Percentiles rank a stretch among this genome's conserved stretches.
Conservation (phyloP, 2,888 invertebrate genomes). For the Hypsopygia costalis region DNA sequence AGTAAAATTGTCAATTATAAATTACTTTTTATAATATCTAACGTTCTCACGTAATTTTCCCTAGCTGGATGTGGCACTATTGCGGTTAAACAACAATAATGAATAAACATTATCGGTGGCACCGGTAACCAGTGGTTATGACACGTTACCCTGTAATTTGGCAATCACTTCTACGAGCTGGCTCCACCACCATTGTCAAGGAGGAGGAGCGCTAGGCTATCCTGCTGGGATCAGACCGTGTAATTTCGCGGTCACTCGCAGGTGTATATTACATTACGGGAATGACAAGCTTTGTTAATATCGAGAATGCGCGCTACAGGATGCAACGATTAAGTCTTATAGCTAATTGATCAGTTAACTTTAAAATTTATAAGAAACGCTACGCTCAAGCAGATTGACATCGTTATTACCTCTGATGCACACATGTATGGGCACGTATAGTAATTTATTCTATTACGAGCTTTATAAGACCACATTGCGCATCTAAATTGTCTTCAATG, state of each 20-base stretch:
- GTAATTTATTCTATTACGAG: slow-evolving; percentile 12
- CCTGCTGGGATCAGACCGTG: slow-evolving; percentile 52
- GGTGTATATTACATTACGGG: slow-evolving; percentile 56
- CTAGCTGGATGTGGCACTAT: slow-evolving; percentile 12
- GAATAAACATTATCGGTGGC: slow-evolving; percentile 37
- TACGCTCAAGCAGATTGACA: neutral
- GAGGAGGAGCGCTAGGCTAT: slow-evolving; percentile 27
- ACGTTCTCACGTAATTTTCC: slow-evolving; percentile 23
- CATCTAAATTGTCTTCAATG: slow-evolving; percentile 34
- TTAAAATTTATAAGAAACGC: neutral
- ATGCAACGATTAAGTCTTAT: slow-evolving; percentile 28
- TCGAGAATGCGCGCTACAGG: slow-evolving; percentile 26
- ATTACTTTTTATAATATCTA: too few species aligned
- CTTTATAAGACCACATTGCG: slow-evolving; percentile 15
- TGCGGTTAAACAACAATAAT: slow-evolving; percentile 45
- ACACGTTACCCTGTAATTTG: slow-evolving; percentile 74
- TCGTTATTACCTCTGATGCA: neutral
- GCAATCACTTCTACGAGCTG: slow-evolving; percentile 54
- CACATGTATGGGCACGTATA: slow-evolving; percentile 2
- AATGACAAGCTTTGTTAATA: slow-evolving; percentile 38
- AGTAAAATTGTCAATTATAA: too few species aligned
- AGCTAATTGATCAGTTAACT: slow-evolving; percentile 5
- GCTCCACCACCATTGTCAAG: slow-evolving; percentile 48
- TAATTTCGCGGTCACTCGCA: slow-evolving; percentile 72
- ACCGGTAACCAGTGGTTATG: slow-evolving; percentile 53